A percentile compares a stretch with the other conserved stretches of the same genome.
phyloP scores from a whole-genome alignment of 2,797 vertebrate species.

The Danio albolineatus region DNA sequence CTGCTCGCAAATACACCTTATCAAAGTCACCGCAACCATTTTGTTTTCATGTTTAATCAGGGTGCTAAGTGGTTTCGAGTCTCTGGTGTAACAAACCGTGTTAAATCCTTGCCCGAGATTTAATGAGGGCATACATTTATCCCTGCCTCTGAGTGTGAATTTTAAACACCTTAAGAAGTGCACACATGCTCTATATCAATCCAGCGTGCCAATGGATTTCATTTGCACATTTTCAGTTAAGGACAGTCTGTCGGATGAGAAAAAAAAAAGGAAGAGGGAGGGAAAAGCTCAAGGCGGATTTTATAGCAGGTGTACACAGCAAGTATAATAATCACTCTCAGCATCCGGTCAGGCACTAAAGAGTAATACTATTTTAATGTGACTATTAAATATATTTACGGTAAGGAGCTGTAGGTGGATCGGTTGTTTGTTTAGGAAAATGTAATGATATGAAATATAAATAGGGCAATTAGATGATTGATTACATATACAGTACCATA shows the following conservation, averaged over 20 bases:
- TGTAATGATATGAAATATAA: neutral
- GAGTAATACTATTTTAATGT: conserved; percentile 64
- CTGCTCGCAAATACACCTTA: conserved; percentile 55
- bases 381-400: conserved; percentile 12
- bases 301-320: conserved; percentile 16
- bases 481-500: too few relatives aligned
- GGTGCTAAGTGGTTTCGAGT: conserved; percentile 78
- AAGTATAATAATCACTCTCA: conserved; percentile 50
- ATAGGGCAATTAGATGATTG: neutral
- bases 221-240: conserved; percentile 65
- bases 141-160: conserved; percentile 73
- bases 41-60: conserved; percentile 77
- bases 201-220: conserved; percentile 62
- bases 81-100: conserved; percentile 68
- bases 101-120: conserved; percentile 67
- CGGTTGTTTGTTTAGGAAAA: conserved; percentile 10
- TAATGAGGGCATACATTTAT: conserved; percentile 76
- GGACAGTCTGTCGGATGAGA: conserved; percentile 20
- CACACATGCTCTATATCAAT: conserved; percentile 50
- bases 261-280: conserved; percentile 27
- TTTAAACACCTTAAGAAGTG: conserved; percentile 69
- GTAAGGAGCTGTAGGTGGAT: neutral
- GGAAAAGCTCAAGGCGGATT: neutral
- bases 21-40: conserved; percentile 60
- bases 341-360: conserved; percentile 42